These are phyloP conservation scores for Criorhina ranunculi DNA, from an alignment of 2,888 invertebrate species.

Conservation along the genomic window DNA sequence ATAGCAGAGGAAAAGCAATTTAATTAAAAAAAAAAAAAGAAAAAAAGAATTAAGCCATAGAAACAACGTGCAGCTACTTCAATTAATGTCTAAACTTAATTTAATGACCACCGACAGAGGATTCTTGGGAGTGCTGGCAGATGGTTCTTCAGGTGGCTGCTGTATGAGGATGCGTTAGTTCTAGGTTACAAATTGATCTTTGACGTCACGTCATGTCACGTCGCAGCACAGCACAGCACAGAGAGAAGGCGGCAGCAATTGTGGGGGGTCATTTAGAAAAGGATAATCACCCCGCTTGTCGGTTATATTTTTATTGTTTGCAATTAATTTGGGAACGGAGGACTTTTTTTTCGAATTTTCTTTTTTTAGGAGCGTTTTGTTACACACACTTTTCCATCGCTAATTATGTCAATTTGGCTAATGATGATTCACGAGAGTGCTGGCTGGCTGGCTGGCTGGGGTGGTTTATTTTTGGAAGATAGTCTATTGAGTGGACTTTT, in stretches of 20 bases:
- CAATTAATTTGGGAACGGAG: constrained; percentile 48
- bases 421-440: constrained; percentile 33
- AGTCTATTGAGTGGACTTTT: neutral
- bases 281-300: constrained; percentile 46
- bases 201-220: constrained; percentile 50
- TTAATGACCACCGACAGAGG: constrained; percentile 27
- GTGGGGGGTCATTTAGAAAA: constrained; percentile 16
- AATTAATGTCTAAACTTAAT: constrained; percentile 63
- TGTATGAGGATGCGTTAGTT: constrained; percentile 31
- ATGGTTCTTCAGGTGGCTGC: neutral
- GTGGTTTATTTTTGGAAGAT: constrained; percentile 14
- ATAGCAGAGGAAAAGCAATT: constrained; percentile 35
- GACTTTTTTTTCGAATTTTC: neutral
- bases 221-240: too few relatives aligned
- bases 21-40: constrained; percentile 50
- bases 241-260: neutral
- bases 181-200: constrained; percentile 33
- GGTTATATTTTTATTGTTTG: constrained; percentile 48
- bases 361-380: constrained; percentile 22
- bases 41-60: constrained; percentile 5
- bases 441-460: too few relatives aligned
- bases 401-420: constrained; percentile 61
- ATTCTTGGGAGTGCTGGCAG: neutral
- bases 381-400: constrained; percentile 24
- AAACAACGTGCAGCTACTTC: constrained; percentile 36